These are phyloP conservation scores for Gymnarchus niloticus DNA, from an alignment of 2,113 vertebrate genomes.

Conservation along the genomic window DNA sequence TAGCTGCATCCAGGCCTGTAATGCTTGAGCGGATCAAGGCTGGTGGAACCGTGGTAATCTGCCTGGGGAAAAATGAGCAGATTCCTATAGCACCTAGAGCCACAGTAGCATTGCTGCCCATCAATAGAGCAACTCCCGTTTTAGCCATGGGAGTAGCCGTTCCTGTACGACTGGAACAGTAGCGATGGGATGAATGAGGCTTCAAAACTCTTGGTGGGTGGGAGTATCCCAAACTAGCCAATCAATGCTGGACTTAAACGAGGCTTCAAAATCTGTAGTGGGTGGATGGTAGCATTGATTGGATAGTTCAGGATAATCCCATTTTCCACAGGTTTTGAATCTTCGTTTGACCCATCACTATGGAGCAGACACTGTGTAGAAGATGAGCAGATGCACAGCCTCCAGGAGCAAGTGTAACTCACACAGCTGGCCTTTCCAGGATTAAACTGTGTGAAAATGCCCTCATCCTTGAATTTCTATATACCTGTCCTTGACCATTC, in stretches of 20 bases:
- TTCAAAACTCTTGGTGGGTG: too few relatives aligned
- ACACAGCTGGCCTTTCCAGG: background rate
- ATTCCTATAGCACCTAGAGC: background rate
- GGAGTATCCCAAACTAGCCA: too few relatives aligned
- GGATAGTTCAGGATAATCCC: too few relatives aligned
- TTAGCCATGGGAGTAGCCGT: background rate
- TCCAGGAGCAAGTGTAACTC: background rate
- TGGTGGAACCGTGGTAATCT: constrained; percentile 18
- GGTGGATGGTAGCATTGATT: too few relatives aligned
- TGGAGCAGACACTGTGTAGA: background rate
- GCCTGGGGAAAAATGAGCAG: constrained; percentile 5
- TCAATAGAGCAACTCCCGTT: background rate
- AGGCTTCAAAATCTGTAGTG: too few relatives aligned
- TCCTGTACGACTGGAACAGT: background rate
- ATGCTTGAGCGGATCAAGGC: constrained; percentile 19
- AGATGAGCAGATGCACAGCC: background rate
- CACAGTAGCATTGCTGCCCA: background rate
- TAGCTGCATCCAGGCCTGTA: background rate
- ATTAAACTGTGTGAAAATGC: background rate
- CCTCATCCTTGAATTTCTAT: background rate
- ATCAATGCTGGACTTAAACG: too few relatives aligned
- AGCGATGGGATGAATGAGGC: too few relatives aligned
- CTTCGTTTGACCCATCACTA: too few relatives aligned
- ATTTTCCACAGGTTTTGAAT: too few relatives aligned
- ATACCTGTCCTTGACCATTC: background rate